A percentile compares a stretch with the other conserved stretches of the same genome.
Evolutionary conservation across 2,888 invertebrate species (phyloP).

Genomic region (Drosophila mulleri): DNA sequence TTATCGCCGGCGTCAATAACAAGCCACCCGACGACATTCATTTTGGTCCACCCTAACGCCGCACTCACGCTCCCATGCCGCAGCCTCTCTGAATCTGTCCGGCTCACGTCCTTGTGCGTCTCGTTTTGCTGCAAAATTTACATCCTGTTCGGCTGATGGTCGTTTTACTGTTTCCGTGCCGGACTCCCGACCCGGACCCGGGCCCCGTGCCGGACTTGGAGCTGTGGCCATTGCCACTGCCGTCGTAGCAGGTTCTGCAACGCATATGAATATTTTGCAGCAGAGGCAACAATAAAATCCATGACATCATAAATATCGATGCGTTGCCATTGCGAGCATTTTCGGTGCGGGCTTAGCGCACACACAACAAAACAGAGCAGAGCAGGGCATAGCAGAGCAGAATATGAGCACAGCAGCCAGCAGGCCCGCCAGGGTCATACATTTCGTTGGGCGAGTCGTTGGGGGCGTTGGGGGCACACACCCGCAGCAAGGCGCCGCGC

Average conservation of each 20-base stretch:
- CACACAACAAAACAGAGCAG: slow-evolving; percentile 16
- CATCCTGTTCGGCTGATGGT: slow-evolving; percentile 83
- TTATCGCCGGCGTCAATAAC: slow-evolving; percentile 79
- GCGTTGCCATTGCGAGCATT: slow-evolving; percentile 79
- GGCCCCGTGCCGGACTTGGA: slow-evolving; percentile 18
- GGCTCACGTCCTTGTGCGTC: slow-evolving; percentile 63
- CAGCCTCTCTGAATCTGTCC: not conserved
- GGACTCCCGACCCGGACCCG: slow-evolving; percentile 20
- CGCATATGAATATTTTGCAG: slow-evolving; percentile 82
- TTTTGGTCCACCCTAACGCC: slow-evolving; percentile 18
- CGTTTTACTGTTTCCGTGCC: slow-evolving; percentile 81
- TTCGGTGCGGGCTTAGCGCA: slow-evolving; percentile 82
- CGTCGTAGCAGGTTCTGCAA: slow-evolving; percentile 42
- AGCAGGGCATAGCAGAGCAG: not conserved
- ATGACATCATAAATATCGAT: slow-evolving; percentile 83
- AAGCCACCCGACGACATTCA: slow-evolving; percentile 59
- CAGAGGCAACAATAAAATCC: slow-evolving; percentile 83
- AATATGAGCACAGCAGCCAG: not conserved
- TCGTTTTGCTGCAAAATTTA: slow-evolving; percentile 80
- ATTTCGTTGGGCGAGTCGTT: slow-evolving; percentile 30
- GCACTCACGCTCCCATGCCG: slow-evolving; percentile 1
- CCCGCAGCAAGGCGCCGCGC: slow-evolving; percentile 80
- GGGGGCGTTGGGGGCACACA: slow-evolving; percentile 39
- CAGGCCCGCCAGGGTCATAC: slow-evolving; percentile 54
- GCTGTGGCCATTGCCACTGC: slow-evolving; percentile 24